Evolutionary conservation across 2,797 vertebrate species (phyloP).

Genomic region (Intellagama lesueurii): DNA sequence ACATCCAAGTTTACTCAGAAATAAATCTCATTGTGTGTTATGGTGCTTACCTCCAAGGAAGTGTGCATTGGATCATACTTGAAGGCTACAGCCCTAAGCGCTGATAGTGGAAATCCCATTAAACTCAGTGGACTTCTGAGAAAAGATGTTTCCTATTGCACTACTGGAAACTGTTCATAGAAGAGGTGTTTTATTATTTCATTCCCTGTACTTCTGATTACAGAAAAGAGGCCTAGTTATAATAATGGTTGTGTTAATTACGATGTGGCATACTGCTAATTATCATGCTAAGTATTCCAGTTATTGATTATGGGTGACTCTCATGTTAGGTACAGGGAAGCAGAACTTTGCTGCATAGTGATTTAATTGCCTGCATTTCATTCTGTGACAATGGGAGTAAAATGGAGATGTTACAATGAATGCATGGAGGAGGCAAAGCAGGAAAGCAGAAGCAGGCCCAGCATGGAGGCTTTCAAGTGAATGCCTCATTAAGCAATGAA

Average conservation of each 20-base stretch:
- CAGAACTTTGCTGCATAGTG: background rate
- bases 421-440: background rate
- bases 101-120: background rate
- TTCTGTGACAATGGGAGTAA: background rate
- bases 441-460: background rate
- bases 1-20: background rate
- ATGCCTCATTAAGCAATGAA: background rate
- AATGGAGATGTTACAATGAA: background rate
- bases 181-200: background rate
- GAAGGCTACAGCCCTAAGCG: background rate
- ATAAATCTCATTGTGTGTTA: background rate
- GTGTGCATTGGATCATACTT: background rate
- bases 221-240: background rate
- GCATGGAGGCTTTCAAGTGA: no score
- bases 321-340: background rate
- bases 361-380: background rate
- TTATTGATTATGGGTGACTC: background rate
- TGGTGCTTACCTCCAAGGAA: background rate
- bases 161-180: background rate
- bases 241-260: background rate
- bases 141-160: background rate
- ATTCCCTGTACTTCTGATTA: background rate
- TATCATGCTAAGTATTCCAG: background rate
- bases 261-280: background rate
- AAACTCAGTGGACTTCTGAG: background rate